Evolutionary conservation across 2,797 vertebrate genomes (phyloP).

Genomic region (Scleropages formosus): DNA sequence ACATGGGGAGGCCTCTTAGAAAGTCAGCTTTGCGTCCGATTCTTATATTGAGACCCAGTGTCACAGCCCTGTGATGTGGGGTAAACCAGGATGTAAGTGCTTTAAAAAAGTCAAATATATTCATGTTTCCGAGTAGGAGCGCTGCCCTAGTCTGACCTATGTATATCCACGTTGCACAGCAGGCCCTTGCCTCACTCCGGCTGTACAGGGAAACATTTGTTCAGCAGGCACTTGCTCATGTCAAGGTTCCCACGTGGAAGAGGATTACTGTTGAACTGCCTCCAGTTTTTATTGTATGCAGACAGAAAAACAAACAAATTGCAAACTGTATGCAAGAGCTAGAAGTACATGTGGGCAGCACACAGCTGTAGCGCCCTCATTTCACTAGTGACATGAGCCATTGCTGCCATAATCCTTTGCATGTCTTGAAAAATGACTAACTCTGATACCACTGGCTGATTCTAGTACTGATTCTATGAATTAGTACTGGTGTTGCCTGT

Average conservation of each 20-base stretch:
- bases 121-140: background rate
- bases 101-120: too few species aligned
- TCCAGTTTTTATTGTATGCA: conserved; percentile 59
- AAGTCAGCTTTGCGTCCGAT: background rate
- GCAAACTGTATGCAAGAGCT: conserved; percentile 60
- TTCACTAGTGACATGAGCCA: background rate
- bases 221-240: conserved; percentile 54
- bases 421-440: background rate
- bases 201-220: conserved; percentile 60
- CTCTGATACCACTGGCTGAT: too few species aligned
- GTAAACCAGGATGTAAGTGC: background rate
- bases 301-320: conserved; percentile 67
- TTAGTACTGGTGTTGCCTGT: too few species aligned
- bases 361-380: background rate
- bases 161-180: background rate
- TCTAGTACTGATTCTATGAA: too few species aligned
- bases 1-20: background rate
- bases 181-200: too few species aligned
- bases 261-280: conserved; percentile 51
- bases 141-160: background rate
- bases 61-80: background rate
- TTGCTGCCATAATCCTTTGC: background rate
- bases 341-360: conserved; percentile 46
- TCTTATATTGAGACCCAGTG: too few species aligned
- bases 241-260: conserved; percentile 49